These are phyloP conservation scores for Amia ocellicauda DNA, from an alignment of 2,113 vertebrate species.

Conservation along the genomic window DNA sequence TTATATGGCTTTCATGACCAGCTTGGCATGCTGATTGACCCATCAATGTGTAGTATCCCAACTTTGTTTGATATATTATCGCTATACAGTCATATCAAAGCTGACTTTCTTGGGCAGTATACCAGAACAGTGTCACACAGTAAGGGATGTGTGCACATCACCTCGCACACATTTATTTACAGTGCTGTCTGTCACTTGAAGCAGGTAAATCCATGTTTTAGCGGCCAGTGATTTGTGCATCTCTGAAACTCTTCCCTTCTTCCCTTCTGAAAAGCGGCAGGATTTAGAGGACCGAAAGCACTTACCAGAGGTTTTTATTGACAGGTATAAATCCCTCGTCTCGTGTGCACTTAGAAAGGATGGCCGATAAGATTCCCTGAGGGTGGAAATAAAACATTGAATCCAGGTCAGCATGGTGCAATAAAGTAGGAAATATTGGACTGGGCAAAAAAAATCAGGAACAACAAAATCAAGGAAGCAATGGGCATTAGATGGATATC, in stretches of 20 bases:
- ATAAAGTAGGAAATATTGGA: conserved; percentile 54
- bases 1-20: no score
- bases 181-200: conserved; percentile 52
- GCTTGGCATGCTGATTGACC: no score
- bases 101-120: conserved; percentile 43
- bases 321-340: conserved; percentile 71
- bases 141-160: conserved; percentile 47
- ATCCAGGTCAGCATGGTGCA: conserved; percentile 55
- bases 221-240: conserved; percentile 68
- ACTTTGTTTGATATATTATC: no score
- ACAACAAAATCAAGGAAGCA: conserved; percentile 44
- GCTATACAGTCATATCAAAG: no score
- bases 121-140: conserved; percentile 56
- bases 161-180: conserved; percentile 69
- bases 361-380: conserved; percentile 64
- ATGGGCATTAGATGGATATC: conserved; percentile 53
- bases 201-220: conserved; percentile 70
- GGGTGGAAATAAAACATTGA: conserved; percentile 63
- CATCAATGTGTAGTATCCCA: no score
- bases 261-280: conserved; percentile 63
- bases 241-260: conserved; percentile 61
- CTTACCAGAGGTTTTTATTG: conserved; percentile 73
- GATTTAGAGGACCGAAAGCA: conserved; percentile 70
- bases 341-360: conserved; percentile 59
- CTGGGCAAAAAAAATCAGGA: conserved; percentile 38